A percentile compares a stretch with the other conserved stretches of the same genome.
These are phyloP conservation scores for Leptinotarsa rubiginosa DNA, from an alignment of 2,888 invertebrate genomes.

Conservation along the genomic window DNA sequence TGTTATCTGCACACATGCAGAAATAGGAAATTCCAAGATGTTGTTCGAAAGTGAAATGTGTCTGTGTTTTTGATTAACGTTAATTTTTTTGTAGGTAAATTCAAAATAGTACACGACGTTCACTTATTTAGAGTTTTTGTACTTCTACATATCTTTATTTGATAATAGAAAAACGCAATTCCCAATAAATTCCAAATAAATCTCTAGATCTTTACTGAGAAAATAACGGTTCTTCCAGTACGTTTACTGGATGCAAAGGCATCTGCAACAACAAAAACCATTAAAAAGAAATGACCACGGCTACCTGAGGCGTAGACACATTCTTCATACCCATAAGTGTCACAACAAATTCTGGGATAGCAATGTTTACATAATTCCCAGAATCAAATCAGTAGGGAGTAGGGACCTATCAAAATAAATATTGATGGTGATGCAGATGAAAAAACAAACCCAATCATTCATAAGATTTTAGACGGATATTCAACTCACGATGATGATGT, in stretches of 20 bases:
- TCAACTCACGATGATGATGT: neutral
- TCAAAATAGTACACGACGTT: no score
- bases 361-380: slow-evolving; percentile 31
- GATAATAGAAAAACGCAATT: no score
- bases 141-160: no score
- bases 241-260: neutral
- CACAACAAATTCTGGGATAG: slow-evolving; percentile 23
- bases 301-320: neutral
- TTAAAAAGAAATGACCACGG: neutral
- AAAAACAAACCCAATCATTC: slow-evolving; percentile 27
- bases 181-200: no score
- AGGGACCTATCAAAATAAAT: slow-evolving; percentile 35
- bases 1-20: no score
- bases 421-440: slow-evolving; percentile 28
- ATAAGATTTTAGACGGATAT: neutral
- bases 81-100: no score
- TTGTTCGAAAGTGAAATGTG: no score
- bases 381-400: slow-evolving; percentile 32
- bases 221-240: no score
- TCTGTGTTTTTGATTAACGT: no score
- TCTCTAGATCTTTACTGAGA: no score
- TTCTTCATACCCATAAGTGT: slow-evolving; percentile 14
- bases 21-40: no score
- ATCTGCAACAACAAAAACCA: neutral
- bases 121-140: no score